phyloP scores from a whole-genome alignment of 2,797 vertebrate species.

The Gobionotothen gibberifrons region DNA sequence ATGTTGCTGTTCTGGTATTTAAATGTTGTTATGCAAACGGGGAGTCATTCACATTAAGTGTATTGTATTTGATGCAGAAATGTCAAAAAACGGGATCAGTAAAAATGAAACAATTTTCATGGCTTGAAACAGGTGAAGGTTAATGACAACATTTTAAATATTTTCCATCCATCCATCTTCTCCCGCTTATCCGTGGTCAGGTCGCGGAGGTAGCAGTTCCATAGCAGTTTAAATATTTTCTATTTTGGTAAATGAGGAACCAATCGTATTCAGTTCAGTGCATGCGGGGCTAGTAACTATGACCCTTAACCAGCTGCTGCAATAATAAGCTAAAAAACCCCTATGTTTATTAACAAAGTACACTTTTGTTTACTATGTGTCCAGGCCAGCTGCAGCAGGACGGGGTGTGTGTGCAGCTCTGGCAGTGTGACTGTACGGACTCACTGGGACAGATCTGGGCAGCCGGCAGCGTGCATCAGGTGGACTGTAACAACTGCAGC shows the following conservation, averaged over 20 bases:
- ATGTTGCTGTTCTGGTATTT: too few species aligned
- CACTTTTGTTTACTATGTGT: slow-evolving; percentile 21
- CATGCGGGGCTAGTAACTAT: background rate
- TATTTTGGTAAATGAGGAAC: background rate
- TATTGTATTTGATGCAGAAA: background rate
- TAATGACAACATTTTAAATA: background rate
- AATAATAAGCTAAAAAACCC: background rate
- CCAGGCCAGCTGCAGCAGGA: slow-evolving; percentile 87
- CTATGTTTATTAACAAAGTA: background rate
- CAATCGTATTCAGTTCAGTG: background rate
- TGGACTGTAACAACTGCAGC: slow-evolving; percentile 89
- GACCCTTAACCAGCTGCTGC: background rate
- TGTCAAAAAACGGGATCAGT: background rate
- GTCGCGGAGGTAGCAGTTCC: too few species aligned
- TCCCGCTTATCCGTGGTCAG: too few species aligned
- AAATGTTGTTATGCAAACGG: too few species aligned
- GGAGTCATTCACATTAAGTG: background rate
- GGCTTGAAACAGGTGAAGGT: too few species aligned
- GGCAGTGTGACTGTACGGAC: slow-evolving; percentile 91
- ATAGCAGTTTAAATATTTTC: background rate
- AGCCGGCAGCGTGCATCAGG: slow-evolving; percentile 84
- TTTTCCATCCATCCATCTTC: too few species aligned
- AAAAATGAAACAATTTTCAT: background rate
- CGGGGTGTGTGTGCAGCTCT: slow-evolving; percentile 82
- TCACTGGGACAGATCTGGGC: slow-evolving; percentile 86